phyloP scores from a whole-genome alignment of 2,888 invertebrate species.

The Diarsia brunnea region DNA sequence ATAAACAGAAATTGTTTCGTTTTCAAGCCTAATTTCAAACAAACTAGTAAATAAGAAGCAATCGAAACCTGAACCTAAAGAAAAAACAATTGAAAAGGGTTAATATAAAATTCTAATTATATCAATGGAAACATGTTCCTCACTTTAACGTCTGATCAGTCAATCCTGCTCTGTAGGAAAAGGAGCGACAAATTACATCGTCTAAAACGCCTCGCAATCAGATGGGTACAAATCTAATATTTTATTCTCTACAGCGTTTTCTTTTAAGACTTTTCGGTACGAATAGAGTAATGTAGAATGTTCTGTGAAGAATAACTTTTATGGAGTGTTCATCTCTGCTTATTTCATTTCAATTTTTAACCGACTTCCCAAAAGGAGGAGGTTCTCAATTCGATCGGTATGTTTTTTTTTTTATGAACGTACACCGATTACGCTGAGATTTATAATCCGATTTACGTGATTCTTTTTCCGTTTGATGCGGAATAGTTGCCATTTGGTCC shows the following conservation, averaged over 20 bases:
- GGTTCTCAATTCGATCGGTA: too few relatives aligned
- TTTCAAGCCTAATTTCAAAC: not conserved
- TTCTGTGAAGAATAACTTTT: not conserved
- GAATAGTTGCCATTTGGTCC: too few relatives aligned
- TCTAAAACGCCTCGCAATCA: constrained; percentile 16
- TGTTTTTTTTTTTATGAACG: too few relatives aligned
- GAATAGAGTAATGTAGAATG: not conserved
- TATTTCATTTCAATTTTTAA: not conserved
- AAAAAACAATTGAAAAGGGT: not conserved
- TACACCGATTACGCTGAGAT: too few relatives aligned
- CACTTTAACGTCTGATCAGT: constrained; percentile 1
- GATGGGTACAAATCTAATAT: constrained; percentile 16
- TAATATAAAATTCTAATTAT: not conserved
- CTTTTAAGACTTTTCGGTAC: not conserved
- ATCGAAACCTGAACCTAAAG: too few relatives aligned
- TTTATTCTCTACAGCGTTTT: constrained; percentile 7
- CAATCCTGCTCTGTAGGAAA: constrained; percentile 5
- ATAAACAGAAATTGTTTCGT: too few relatives aligned
- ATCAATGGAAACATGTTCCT: not conserved
- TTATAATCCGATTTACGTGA: too few relatives aligned
- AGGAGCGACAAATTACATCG: constrained; percentile 34
- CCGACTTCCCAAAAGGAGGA: too few relatives aligned
- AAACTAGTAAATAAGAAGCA: not conserved
- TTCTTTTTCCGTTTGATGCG: too few relatives aligned
- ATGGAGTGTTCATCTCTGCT: not conserved